A percentile compares a stretch with the other conserved stretches of the same genome.
These are phyloP conservation scores for Vespertilio murinus DNA, from an alignment of 2,797 vertebrate species.

Conservation along the genomic window DNA sequence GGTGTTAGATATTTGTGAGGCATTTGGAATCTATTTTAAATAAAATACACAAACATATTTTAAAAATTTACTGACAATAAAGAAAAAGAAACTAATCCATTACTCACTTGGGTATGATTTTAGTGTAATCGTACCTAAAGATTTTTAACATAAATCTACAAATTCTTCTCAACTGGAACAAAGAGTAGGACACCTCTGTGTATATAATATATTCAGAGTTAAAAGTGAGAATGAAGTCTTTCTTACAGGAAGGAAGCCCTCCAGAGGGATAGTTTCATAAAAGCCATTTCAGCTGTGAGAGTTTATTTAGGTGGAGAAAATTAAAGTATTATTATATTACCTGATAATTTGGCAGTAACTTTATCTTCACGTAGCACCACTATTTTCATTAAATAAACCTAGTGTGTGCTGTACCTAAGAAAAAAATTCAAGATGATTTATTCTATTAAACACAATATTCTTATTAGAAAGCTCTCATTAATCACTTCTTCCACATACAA, in stretches of 20 bases:
- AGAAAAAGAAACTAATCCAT: constrained; percentile 20
- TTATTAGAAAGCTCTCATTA: constrained; percentile 80
- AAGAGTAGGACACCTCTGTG: neutral
- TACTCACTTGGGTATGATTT: constrained; percentile 47
- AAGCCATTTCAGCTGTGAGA: constrained; percentile 43
- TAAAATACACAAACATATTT: constrained; percentile 42
- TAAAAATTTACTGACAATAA: neutral
- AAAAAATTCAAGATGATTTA: constrained; percentile 75
- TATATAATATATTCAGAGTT: constrained; percentile 35
- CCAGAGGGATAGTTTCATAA: constrained; percentile 1
- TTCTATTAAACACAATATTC: constrained; percentile 75
- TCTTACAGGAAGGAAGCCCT: constrained; percentile 35
- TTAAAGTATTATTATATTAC: constrained; percentile 75
- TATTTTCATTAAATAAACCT: constrained; percentile 75
- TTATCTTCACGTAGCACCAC: constrained; percentile 69
- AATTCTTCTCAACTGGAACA: constrained; percentile 19
- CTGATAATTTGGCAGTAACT: constrained; percentile 70
- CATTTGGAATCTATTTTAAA: constrained; percentile 3
- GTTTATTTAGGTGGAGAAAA: constrained; percentile 58
- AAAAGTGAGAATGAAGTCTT: constrained; percentile 8
- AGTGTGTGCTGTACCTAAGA: neutral
- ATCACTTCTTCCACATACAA: constrained; percentile 76
- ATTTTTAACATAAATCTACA: neutral
- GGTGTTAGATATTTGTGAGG: constrained; percentile 2
- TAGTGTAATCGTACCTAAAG: neutral